Evolutionary conservation across 1,140 invertebrate species (phyloP).

Genomic region (Trichonephila inaurata): DNA sequence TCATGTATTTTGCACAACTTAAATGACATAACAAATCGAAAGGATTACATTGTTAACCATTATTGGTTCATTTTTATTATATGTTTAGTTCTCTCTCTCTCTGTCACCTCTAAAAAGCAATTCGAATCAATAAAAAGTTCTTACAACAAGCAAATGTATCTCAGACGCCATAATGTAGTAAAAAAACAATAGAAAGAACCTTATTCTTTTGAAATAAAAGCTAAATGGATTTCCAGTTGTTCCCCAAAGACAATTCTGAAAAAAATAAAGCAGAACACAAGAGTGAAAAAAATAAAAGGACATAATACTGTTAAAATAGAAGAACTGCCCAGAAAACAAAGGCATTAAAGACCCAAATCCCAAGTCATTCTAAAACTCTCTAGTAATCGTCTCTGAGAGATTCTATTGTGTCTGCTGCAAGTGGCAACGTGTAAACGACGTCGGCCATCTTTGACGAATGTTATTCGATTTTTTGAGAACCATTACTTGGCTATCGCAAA

Average conservation of each 20-base stretch:
- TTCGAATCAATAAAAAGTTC: conserved; percentile 11
- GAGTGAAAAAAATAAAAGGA: background rate
- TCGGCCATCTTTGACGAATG: conserved; percentile 55
- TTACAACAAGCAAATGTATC: background rate
- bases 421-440: conserved; percentile 41
- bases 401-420: conserved; percentile 52
- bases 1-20: too few relatives aligned
- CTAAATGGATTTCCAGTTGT: conserved; percentile 41
- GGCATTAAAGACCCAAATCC: conserved; percentile 39
- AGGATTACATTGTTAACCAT: background rate
- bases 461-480: conserved; percentile 65
- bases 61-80: background rate
- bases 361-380: conserved; percentile 32
- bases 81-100: too few relatives aligned
- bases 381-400: background rate
- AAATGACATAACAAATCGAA: background rate
- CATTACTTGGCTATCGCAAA: conserved; percentile 19
- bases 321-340: conserved; percentile 45
- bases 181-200: background rate
- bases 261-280: conserved; percentile 23
- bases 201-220: conserved; percentile 35
- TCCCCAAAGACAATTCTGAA: conserved; percentile 7
- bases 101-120: background rate
- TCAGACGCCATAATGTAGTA: background rate
- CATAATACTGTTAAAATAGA: conserved; percentile 50